Conservation (phyloP, 2,888 invertebrate genomes). For the Anthrax anthrax region DNA sequence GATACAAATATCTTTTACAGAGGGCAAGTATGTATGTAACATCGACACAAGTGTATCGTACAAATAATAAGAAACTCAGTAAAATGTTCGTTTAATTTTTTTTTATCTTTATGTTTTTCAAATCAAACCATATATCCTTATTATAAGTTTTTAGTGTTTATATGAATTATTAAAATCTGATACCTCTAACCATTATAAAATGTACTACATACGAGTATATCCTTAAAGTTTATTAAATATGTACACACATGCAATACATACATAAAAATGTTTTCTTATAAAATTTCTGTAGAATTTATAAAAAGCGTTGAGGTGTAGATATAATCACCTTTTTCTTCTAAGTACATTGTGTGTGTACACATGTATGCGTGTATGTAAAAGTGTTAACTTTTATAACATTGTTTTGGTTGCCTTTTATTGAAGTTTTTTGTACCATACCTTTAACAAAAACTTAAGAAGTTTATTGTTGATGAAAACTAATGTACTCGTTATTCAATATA, state of each 20-base stretch:
- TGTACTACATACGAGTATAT: not conserved
- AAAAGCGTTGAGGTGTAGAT: not conserved
- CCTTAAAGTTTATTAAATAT: not conserved
- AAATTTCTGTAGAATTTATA: too few relatives aligned
- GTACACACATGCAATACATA: too few relatives aligned
- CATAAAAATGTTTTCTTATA: too few relatives aligned
- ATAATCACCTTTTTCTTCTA: not conserved
- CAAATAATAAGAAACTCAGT: too few relatives aligned
- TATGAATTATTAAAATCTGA: constrained; percentile 8
- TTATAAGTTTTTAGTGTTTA: not conserved
- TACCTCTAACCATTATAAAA: constrained; percentile 3
- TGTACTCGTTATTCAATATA: constrained; percentile 4
- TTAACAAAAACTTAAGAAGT: not conserved
- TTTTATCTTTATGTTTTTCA: constrained; percentile 1
- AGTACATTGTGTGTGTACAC: not conserved
- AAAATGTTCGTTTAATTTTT: too few relatives aligned
- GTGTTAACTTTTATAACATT: too few relatives aligned
- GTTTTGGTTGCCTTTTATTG: constrained; percentile 1
- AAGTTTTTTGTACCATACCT: constrained; percentile 1
- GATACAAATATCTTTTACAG: too few relatives aligned
- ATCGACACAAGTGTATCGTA: too few relatives aligned
- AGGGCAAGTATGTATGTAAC: too few relatives aligned
- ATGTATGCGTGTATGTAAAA: too few relatives aligned
- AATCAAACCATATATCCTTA: constrained; percentile 4
- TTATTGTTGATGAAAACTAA: constrained; percentile 5